Conservation (phyloP, 2,797 vertebrate genomes). For the Acrossocheilus fasciatus region DNA sequence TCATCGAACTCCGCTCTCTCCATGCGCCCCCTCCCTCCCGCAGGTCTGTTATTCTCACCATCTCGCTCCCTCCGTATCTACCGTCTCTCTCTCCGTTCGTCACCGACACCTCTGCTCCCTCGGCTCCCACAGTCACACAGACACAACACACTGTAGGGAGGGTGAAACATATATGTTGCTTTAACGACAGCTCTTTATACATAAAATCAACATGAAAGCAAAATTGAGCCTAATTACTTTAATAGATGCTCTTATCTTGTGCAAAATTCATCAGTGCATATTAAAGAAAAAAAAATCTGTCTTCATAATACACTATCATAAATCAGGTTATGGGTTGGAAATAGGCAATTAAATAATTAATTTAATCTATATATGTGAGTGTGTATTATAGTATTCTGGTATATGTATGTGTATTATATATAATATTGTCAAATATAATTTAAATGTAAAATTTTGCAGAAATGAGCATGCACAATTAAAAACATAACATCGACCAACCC, state of each 20-base stretch:
- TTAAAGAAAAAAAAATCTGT: neutral
- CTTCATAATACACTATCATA: neutral
- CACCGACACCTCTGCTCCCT: conserved; percentile 61
- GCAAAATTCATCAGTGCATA: conserved; percentile 8
- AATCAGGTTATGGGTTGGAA: neutral
- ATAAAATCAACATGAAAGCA: conserved; percentile 32
- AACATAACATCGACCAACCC: neutral
- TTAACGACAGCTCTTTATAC: conserved; percentile 58
- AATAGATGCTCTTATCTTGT: neutral
- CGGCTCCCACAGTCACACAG: conserved; percentile 38
- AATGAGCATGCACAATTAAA: neutral
- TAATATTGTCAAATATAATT: neutral
- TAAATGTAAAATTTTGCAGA: neutral
- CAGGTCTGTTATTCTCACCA: conserved; percentile 58
- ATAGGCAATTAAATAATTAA: neutral
- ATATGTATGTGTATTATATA: neutral
- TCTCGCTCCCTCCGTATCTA: conserved; percentile 52
- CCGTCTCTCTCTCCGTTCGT: conserved; percentile 55
- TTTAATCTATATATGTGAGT: neutral
- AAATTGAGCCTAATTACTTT: neutral
- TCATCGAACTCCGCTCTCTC: conserved; percentile 37
- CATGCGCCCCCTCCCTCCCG: conserved; percentile 43
- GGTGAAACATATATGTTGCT: conserved; percentile 57
- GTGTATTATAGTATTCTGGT: no score
- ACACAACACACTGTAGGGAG: conserved; percentile 45